phyloP scores from a whole-genome alignment of 2,888 invertebrate species.

The Elegia similella region DNA sequence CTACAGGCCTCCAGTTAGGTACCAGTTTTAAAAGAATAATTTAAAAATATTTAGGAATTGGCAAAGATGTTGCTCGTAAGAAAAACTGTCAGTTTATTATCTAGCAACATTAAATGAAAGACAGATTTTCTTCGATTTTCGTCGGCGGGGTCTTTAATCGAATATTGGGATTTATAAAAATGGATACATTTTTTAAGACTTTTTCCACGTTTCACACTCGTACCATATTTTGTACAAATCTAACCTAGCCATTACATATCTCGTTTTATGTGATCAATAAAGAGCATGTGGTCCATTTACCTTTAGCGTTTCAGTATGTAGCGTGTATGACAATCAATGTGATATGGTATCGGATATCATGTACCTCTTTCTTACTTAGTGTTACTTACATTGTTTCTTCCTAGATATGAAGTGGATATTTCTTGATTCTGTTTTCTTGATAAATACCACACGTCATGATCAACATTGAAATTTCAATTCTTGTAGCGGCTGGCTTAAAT shows the following conservation, averaged over 20 bases:
- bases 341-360: constrained; percentile 62
- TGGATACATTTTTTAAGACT: neutral
- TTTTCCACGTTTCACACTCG: neutral
- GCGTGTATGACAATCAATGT: constrained; percentile 39
- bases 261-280: constrained; percentile 11
- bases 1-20: too few relatives aligned
- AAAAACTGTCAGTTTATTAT: too few relatives aligned
- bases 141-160: too few relatives aligned
- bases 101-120: too few relatives aligned
- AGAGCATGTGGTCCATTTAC: constrained; percentile 30
- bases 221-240: neutral
- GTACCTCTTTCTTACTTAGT: constrained; percentile 52
- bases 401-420: constrained; percentile 48
- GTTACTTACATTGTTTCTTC: constrained; percentile 59
- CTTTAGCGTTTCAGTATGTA: constrained; percentile 26
- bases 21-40: too few relatives aligned
- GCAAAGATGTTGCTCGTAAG: too few relatives aligned
- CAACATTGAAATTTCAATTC: too few relatives aligned
- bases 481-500: too few relatives aligned
- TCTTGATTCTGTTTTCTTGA: constrained; percentile 47
- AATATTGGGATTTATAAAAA: too few relatives aligned
- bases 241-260: constrained; percentile 7
- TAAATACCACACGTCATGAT: constrained; percentile 33
- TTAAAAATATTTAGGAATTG: too few relatives aligned
- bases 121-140: too few relatives aligned